Evolutionary conservation across 2,113 vertebrate species (phyloP).

Genomic region (Dromas ardeola): DNA sequence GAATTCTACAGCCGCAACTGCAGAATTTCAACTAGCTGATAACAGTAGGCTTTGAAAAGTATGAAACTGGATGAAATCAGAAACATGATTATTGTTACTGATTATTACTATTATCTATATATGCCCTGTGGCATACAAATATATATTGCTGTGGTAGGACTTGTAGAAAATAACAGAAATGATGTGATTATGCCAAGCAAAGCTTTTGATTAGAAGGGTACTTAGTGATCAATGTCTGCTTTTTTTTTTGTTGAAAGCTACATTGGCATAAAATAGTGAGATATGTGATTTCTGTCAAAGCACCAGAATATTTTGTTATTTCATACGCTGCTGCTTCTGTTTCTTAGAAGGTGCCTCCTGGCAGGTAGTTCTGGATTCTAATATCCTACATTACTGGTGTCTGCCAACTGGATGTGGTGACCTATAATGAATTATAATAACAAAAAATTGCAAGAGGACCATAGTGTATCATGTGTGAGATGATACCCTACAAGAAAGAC

Average conservation of each 20-base stretch:
- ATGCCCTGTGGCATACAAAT: background rate
- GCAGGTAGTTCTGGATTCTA: background rate
- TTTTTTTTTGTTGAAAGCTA: background rate
- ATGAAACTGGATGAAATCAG: conserved; percentile 6
- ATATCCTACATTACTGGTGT: background rate
- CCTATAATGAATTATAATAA: background rate
- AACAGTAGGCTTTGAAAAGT: background rate
- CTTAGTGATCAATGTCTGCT: background rate
- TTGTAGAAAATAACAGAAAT: conserved; percentile 16
- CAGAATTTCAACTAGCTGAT: conserved; percentile 1
- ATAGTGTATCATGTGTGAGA: background rate
- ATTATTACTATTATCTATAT: conserved; percentile 2
- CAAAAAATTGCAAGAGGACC: background rate
- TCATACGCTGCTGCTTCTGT: background rate
- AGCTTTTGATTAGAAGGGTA: background rate
- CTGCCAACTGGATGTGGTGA: background rate
- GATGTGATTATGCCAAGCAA: background rate
- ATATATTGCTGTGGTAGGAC: background rate
- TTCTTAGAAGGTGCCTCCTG: background rate
- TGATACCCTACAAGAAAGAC: background rate
- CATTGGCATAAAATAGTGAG: background rate
- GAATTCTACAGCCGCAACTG: background rate
- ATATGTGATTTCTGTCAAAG: background rate
- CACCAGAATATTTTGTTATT: background rate
- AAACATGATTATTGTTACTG: conserved; percentile 17